Conservation (phyloP, 1,140 invertebrate species). For the Drosophila subpulchrella region DNA sequence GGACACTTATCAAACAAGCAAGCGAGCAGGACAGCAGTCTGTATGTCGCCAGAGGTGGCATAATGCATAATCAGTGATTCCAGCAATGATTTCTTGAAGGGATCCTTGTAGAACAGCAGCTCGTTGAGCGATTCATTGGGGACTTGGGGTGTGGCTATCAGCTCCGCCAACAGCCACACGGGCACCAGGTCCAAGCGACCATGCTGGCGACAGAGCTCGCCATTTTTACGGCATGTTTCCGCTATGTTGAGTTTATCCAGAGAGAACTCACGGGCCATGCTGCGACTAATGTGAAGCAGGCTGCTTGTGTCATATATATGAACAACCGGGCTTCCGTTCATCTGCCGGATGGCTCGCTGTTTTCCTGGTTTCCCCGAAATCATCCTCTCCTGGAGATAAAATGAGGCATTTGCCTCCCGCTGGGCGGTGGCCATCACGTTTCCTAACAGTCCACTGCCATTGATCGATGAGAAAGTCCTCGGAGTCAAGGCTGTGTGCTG, state of each 20-base stretch:
- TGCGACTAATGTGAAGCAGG: conserved; percentile 91
- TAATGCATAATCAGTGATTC: conserved; percentile 94
- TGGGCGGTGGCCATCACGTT: conserved; percentile 86
- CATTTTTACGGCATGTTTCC: conserved; percentile 92
- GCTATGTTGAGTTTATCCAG: conserved; percentile 87
- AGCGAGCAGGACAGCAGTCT: conserved; percentile 96
- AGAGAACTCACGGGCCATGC: conserved; percentile 93
- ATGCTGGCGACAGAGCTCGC: conserved; percentile 88
- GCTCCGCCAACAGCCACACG: conserved; percentile 92
- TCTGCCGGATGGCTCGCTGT: conserved; percentile 83
- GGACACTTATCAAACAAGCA: conserved; percentile 91
- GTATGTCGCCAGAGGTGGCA: conserved; percentile 92
- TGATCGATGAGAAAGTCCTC: conserved; percentile 90
- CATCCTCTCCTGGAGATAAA: conserved; percentile 93
- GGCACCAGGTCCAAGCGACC: conserved; percentile 93
- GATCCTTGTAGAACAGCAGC: conserved; percentile 86
- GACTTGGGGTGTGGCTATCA: conserved; percentile 87
- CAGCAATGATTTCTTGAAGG: conserved; percentile 93
- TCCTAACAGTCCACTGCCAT: conserved; percentile 84
- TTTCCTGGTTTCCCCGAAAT: conserved; percentile 84
- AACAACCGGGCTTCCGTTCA: conserved; percentile 86
- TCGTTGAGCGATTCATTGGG: conserved; percentile 74
- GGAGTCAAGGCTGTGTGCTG: conserved; percentile 74
- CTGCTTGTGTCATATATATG: conserved; percentile 92
- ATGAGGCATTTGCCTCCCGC: conserved; percentile 88